Evolutionary conservation across 2,797 vertebrate species (phyloP).

Genomic region (Phoeniculus purpureus): DNA sequence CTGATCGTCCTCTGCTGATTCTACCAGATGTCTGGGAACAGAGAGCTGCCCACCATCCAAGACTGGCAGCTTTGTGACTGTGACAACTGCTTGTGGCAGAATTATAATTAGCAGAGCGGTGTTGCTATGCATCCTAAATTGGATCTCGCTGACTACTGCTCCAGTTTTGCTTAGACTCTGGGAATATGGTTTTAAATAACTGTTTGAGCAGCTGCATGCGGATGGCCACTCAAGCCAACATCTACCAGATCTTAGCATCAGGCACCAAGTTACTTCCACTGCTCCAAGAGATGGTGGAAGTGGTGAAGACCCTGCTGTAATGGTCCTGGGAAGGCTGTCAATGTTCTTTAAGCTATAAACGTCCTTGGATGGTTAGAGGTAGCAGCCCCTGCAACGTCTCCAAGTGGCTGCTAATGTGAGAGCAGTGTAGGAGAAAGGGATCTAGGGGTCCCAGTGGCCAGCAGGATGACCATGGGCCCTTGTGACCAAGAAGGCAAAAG

Average conservation of each 20-base stretch:
- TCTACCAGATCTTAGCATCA: background rate
- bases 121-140: slow-evolving; percentile 57
- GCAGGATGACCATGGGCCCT: too few relatives aligned
- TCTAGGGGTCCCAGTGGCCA: too few relatives aligned
- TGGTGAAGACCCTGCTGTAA: background rate
- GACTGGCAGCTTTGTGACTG: slow-evolving; percentile 57
- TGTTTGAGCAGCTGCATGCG: slow-evolving; percentile 61
- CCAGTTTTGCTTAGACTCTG: slow-evolving; percentile 28
- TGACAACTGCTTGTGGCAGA: slow-evolving; percentile 66
- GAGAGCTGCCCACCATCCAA: slow-evolving; percentile 53
- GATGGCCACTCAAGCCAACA: background rate
- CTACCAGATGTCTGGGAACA: slow-evolving; percentile 66
- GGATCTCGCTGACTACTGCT: slow-evolving; percentile 56
- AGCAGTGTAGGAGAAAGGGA: too few relatives aligned
- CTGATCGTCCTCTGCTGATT: slow-evolving; percentile 43
- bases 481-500: too few relatives aligned
- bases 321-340: slow-evolving; percentile 12
- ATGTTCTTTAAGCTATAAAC: background rate
- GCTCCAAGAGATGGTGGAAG: background rate
- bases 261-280: rapidly evolving
- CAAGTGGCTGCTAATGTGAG: background rate
- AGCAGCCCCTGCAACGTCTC: background rate
- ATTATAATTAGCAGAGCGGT: slow-evolving; percentile 68
- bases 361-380: background rate
- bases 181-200: slow-evolving; percentile 62